Percentiles rank a stretch among this genome's conserved stretches.
These are phyloP conservation scores for Chymomyza costata DNA, from an alignment of 1,140 invertebrate genomes.

Conservation along the genomic window DNA sequence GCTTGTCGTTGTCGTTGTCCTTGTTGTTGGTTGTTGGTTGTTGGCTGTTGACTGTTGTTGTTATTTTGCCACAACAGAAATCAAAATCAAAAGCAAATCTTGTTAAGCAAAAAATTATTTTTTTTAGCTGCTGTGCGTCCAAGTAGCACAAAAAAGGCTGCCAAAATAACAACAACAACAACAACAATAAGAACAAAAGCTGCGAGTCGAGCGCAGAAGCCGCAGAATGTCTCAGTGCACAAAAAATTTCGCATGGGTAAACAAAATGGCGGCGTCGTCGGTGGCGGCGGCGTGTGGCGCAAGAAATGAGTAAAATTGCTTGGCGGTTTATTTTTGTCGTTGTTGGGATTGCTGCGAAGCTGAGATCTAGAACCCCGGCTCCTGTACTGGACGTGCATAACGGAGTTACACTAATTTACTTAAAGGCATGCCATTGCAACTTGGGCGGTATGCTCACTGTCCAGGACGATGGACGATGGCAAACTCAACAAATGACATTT, in stretches of 20 bases:
- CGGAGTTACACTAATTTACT: conserved; percentile 58
- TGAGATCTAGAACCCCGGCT: conserved; percentile 14
- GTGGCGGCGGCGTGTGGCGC: no score
- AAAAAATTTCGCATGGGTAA: conserved; percentile 64
- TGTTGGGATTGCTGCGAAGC: not conserved
- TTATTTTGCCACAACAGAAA: conserved; percentile 9
- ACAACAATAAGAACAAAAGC: not conserved
- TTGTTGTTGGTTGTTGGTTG: no score
- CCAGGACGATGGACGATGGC: conserved; percentile 17
- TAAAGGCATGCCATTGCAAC: conserved; percentile 44
- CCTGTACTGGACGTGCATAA: conserved; percentile 5
- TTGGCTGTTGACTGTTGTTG: no score
- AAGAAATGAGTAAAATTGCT: no score
- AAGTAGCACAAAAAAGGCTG: conserved; percentile 60
- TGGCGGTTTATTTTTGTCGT: not conserved
- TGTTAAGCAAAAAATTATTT: conserved; percentile 62
- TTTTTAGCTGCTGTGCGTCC: conserved; percentile 61
- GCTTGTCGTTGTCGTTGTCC: no score
- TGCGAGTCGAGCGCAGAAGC: not conserved
- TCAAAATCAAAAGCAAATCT: conserved; percentile 69
- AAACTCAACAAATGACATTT: conserved; percentile 69
- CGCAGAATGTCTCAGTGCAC: conserved; percentile 42
- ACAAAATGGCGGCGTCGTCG: conserved; percentile 51
- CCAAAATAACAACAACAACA: conserved; percentile 16
- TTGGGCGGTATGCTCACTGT: no score